phyloP scores from a whole-genome alignment of 2,797 vertebrate species.

The Lepilemur ruficaudatus region DNA sequence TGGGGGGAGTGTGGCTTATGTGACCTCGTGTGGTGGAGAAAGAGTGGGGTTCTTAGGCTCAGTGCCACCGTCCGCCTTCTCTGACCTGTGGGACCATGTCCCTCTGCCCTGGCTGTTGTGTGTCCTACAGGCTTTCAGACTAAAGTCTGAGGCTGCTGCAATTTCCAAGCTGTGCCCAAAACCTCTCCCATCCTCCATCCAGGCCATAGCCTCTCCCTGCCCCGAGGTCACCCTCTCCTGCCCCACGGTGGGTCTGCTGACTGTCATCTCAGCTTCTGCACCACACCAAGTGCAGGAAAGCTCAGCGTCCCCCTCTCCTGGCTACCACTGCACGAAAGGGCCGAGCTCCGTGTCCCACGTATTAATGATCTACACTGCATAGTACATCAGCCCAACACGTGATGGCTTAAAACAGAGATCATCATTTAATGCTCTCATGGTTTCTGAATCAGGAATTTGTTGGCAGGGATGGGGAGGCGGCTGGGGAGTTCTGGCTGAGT shows the following conservation, averaged over 20 bases:
- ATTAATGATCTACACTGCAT: not conserved
- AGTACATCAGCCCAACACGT: not conserved
- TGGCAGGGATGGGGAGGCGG: not conserved
- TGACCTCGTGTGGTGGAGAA: not conserved
- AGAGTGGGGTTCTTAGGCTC: not conserved
- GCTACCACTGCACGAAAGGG: too few species aligned
- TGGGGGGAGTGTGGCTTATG: not conserved
- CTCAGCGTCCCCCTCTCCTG: not conserved
- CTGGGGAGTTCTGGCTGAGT: not conserved
- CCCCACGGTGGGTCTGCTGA: not conserved
- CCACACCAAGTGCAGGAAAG: not conserved
- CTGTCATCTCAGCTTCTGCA: not conserved
- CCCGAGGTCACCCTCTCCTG: not conserved
- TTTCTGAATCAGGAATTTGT: not conserved
- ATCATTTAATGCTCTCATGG: not conserved
- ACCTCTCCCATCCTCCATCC: not conserved
- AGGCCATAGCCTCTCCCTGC: not conserved
- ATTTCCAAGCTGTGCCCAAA: not conserved
- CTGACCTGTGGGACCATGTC: not conserved
- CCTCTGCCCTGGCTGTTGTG: not conserved
- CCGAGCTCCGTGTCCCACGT: not conserved
- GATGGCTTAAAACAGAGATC: not conserved
- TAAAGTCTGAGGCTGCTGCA: not conserved
- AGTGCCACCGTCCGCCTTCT: not conserved
- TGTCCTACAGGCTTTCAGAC: not conserved